phyloP scores from a whole-genome alignment of 1,140 invertebrate species.

The Coptotermes formosanus region DNA sequence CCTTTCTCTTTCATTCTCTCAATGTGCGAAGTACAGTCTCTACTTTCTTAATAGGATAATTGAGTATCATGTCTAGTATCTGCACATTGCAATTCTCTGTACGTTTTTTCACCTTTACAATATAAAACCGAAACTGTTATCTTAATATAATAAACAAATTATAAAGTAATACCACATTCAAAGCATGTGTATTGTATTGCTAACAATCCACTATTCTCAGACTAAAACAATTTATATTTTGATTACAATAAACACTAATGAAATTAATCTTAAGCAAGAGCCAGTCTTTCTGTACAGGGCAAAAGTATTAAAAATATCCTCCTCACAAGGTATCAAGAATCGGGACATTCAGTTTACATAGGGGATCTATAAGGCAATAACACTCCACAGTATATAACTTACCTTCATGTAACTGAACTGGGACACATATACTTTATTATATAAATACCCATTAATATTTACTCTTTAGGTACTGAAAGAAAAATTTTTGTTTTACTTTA shows the following conservation, averaged over 20 bases:
- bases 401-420: too few species aligned
- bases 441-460: too few species aligned
- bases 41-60: not conserved
- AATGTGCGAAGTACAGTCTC: not conserved
- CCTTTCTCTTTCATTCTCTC: too few species aligned
- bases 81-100: not conserved
- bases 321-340: too few species aligned
- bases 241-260: not conserved
- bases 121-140: not conserved
- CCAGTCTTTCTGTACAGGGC: not conserved
- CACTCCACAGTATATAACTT: too few species aligned
- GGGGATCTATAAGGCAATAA: too few species aligned
- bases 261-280: not conserved
- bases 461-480: too few species aligned
- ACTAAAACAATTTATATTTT: not conserved
- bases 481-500: too few species aligned
- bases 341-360: too few species aligned
- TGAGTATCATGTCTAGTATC: not conserved
- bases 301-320: not conserved
- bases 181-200: too few species aligned
- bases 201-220: not conserved
- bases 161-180: not conserved
- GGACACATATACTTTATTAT: too few species aligned
- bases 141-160: not conserved
- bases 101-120: constrained; percentile 10